Evolutionary conservation across 2,113 vertebrate species (phyloP).

Genomic region (Corvus hawaiiensis): DNA sequence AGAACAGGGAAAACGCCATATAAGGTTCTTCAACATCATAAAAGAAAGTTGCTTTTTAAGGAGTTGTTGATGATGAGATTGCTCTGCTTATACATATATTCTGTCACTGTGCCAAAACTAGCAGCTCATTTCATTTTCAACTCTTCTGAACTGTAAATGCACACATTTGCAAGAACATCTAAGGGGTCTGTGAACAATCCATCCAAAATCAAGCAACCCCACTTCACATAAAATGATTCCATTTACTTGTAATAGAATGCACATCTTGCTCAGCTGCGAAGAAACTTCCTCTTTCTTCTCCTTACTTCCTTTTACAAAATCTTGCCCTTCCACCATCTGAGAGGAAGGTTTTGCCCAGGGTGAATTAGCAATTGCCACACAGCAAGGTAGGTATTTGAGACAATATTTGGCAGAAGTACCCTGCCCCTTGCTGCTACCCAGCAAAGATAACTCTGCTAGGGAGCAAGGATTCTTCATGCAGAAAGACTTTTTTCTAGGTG

Average conservation of each 20-base stretch:
- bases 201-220: background rate
- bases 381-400: background rate
- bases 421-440: background rate
- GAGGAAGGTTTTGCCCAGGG: background rate
- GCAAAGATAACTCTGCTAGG: background rate
- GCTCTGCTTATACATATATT: background rate
- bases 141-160: background rate
- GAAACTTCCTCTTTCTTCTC: background rate
- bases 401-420: background rate
- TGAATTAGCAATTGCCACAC: background rate
- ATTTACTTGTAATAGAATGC: background rate
- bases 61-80: background rate
- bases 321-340: background rate
- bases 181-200: background rate
- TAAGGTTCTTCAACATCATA: background rate
- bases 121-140: background rate
- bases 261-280: background rate
- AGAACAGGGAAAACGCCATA: fast-evolving
- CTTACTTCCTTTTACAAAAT: background rate
- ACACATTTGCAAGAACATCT: background rate
- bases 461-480: background rate
- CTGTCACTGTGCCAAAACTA: background rate
- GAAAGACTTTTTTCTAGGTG: background rate
- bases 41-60: background rate
- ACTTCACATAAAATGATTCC: background rate